These are phyloP conservation scores for Mormyrops boulengeri DNA, from an alignment of 2,797 vertebrate genomes.

Conservation along the genomic window DNA sequence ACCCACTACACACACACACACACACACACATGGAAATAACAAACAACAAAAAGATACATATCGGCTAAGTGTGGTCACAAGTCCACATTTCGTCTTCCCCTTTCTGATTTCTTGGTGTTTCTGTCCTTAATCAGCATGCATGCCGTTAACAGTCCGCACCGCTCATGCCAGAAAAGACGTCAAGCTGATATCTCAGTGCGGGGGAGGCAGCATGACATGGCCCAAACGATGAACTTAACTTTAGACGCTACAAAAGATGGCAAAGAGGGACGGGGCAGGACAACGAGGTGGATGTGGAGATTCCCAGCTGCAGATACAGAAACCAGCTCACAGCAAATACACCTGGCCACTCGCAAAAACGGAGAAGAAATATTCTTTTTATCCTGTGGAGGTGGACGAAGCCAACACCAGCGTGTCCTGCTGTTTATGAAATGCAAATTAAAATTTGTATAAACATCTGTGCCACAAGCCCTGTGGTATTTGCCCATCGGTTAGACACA, in stretches of 20 bases:
- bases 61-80: neutral
- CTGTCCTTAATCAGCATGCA: neutral
- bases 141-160: neutral
- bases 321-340: neutral
- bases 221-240: neutral
- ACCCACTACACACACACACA: neutral
- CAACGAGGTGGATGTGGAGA: neutral
- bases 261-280: neutral
- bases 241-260: neutral
- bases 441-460: conserved; percentile 35
- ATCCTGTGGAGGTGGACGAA: neutral
- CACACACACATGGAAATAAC: neutral
- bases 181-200: neutral
- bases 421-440: conserved; percentile 29
- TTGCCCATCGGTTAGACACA: conserved; percentile 41
- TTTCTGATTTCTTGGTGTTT: neutral
- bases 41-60: neutral
- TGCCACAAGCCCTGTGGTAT: conserved; percentile 30
- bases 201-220: neutral
- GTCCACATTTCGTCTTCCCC: neutral
- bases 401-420: neutral
- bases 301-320: neutral
- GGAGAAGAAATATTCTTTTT: neutral
- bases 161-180: neutral
- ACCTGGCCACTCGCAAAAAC: neutral